Evolutionary conservation across 2,797 vertebrate species (phyloP).

Genomic region (Pteropus rufus): DNA sequence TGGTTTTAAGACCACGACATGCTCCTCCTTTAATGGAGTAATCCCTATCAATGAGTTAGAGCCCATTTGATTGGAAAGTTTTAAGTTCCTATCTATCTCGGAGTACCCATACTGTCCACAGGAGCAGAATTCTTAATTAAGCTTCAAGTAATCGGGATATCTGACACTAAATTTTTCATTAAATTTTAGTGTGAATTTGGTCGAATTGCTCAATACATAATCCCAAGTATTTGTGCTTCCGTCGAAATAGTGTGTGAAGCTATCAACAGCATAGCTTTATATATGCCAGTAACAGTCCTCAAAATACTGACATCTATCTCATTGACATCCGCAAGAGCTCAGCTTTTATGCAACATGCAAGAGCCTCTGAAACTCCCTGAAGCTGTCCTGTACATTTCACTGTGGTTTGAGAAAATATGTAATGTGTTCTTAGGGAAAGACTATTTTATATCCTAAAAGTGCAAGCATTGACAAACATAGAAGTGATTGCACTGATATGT

Average conservation of each 20-base stretch:
- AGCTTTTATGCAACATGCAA: not conserved
- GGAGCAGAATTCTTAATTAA: not conserved
- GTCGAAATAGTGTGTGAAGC: not conserved
- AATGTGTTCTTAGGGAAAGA: not conserved
- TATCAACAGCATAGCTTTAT: not conserved
- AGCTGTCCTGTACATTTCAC: not conserved
- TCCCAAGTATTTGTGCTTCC: not conserved
- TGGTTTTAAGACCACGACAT: not conserved
- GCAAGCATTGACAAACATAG: not conserved
- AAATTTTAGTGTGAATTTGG: not conserved
- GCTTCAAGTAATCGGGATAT: conserved; percentile 10
- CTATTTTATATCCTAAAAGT: not conserved
- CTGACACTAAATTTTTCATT: not conserved
- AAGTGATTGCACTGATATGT: not conserved
- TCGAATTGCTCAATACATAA: not conserved
- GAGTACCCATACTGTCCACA: not conserved
- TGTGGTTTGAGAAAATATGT: not conserved
- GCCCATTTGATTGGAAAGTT: not conserved
- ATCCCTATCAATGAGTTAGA: not conserved
- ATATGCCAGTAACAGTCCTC: not conserved
- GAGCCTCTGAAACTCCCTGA: not conserved
- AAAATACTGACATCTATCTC: not conserved
- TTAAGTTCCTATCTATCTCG: not conserved
- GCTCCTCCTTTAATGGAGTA: not conserved
- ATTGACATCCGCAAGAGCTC: not conserved